Evolutionary conservation across 1,140 invertebrate species (phyloP).

Genomic region (Triops longicaudatus): DNA sequence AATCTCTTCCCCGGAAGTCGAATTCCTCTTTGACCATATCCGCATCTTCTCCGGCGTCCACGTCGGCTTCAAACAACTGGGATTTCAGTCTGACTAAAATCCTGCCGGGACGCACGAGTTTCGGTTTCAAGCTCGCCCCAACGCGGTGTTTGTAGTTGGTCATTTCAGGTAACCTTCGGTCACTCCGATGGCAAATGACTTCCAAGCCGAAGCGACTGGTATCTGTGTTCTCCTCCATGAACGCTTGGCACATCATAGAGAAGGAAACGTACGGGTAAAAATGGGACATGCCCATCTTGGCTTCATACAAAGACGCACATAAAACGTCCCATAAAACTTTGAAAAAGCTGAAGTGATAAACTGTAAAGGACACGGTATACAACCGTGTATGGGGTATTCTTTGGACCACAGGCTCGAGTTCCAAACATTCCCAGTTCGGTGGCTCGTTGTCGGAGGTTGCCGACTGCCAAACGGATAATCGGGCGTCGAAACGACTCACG

Average conservation of each 20-base stretch:
- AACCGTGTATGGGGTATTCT: constrained; percentile 15
- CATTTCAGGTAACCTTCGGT: constrained; percentile 32
- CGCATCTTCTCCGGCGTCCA: constrained; percentile 35
- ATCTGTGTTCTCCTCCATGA: constrained; percentile 36
- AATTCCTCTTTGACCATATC: constrained; percentile 33
- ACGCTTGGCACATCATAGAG: constrained; percentile 38
- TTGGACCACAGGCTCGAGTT: constrained; percentile 24
- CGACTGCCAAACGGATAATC: constrained; percentile 33
- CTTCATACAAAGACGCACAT: constrained; percentile 20
- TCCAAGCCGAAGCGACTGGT: constrained; percentile 36
- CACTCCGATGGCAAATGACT: constrained; percentile 37
- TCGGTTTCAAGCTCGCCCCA: constrained; percentile 35
- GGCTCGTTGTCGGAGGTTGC: constrained; percentile 32
- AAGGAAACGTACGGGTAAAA: constrained; percentile 36
- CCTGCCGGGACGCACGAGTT: constrained; percentile 34
- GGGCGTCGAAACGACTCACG: constrained; percentile 8
- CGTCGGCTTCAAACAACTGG: constrained; percentile 36
- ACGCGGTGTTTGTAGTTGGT: constrained; percentile 34
- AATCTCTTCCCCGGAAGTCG: constrained; percentile 37
- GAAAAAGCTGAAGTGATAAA: constrained; percentile 36
- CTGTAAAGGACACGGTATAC: constrained; percentile 31
- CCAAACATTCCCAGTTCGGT: constrained; percentile 31
- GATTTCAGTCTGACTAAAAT: constrained; percentile 35
- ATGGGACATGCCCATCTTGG: constrained; percentile 34
- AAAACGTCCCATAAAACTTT: constrained; percentile 34